These are phyloP conservation scores for Drosophila multiciliata DNA, from an alignment of 2,888 invertebrate species.

Conservation along the genomic window DNA sequence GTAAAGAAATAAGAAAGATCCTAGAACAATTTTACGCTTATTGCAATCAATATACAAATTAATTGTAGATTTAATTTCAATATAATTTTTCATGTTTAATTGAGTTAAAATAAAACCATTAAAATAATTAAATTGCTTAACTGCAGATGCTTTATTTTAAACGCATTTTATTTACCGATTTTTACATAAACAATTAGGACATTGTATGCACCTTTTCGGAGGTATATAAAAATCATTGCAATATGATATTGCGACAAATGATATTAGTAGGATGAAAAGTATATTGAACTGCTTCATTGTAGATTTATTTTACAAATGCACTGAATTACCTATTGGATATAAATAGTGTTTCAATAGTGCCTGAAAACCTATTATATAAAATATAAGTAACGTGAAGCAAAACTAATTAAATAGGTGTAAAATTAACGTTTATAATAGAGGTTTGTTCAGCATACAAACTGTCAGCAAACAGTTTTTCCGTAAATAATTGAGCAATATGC, in stretches of 20 bases:
- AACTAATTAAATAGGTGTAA: too few relatives aligned
- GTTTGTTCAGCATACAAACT: too few relatives aligned
- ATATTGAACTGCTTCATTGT: too few relatives aligned
- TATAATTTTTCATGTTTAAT: not conserved
- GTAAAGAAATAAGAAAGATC: not conserved
- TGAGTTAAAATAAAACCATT: not conserved
- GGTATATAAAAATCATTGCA: too few relatives aligned
- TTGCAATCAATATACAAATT: not conserved
- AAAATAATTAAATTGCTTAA: not conserved
- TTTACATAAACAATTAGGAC: not conserved
- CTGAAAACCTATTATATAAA: not conserved
- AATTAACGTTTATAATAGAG: too few relatives aligned
- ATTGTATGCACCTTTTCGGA: too few relatives aligned
- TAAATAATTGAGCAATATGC: too few relatives aligned
- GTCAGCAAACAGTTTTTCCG: too few relatives aligned
- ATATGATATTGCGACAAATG: too few relatives aligned
- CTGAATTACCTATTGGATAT: not conserved
- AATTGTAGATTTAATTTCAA: not conserved
- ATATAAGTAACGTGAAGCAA: not conserved
- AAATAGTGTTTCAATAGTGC: not conserved
- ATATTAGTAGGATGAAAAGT: too few relatives aligned
- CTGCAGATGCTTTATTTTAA: conserved; percentile 33
- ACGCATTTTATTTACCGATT: not conserved
- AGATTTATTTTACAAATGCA: not conserved
- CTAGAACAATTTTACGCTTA: not conserved